These are phyloP conservation scores for Drosophila subpulchrella DNA, from an alignment of 1,140 invertebrate genomes.

Conservation along the genomic window DNA sequence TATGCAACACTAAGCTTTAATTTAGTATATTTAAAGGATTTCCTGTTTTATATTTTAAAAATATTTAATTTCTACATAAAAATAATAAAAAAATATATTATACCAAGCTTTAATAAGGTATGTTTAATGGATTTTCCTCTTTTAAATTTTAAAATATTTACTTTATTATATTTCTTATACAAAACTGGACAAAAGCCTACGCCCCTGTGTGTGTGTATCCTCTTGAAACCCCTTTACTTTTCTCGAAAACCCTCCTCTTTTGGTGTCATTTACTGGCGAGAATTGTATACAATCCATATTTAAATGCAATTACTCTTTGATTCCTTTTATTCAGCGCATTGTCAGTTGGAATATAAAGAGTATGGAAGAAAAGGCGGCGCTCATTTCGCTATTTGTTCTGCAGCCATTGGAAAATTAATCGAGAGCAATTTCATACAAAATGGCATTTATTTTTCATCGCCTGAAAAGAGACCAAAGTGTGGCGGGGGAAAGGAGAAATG, in stretches of 20 bases:
- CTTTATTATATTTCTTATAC: too few relatives aligned
- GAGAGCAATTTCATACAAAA: constrained; percentile 71
- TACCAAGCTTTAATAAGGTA: too few relatives aligned
- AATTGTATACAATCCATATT: constrained; percentile 25
- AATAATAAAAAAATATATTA: too few relatives aligned
- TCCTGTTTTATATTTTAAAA: too few relatives aligned
- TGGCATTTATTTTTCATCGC: constrained; percentile 54
- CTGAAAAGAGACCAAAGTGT: constrained; percentile 10
- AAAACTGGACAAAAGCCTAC: too few relatives aligned
- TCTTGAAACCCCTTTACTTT: background rate
- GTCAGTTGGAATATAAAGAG: constrained; percentile 6
- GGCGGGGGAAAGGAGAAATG: background rate
- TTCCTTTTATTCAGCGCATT: constrained; percentile 48
- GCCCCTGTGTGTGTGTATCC: constrained; percentile 1
- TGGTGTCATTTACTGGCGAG: constrained; percentile 15
- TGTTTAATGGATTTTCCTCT: too few relatives aligned
- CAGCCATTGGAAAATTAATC: constrained; percentile 61
- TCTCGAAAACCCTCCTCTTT: background rate
- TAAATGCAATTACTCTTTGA: constrained; percentile 63
- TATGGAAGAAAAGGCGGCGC: constrained; percentile 26
- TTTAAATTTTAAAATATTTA: too few relatives aligned
- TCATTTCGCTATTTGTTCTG: constrained; percentile 30
- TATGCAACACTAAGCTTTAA: too few relatives aligned
- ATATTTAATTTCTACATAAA: too few relatives aligned
- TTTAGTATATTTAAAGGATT: too few relatives aligned